Evolutionary conservation across 2,888 invertebrate species (phyloP).

Genomic region (Eilema caniola): DNA sequence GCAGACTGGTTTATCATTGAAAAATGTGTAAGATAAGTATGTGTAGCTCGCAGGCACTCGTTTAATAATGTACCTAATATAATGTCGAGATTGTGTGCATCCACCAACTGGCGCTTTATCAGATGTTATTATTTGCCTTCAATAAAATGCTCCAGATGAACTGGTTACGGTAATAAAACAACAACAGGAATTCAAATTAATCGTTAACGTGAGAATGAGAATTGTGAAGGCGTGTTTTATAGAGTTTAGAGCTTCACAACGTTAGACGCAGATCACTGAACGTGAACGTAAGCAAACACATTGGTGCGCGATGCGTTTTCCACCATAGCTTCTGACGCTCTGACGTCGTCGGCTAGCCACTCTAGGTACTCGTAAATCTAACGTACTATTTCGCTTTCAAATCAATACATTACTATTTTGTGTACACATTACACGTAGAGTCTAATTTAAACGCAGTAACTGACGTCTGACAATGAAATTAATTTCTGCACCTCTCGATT

Average conservation of each 20-base stretch:
- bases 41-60: too few relatives aligned
- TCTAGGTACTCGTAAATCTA: neutral
- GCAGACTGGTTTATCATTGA: too few relatives aligned
- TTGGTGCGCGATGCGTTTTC: conserved; percentile 40
- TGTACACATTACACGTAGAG: neutral
- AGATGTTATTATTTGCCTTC: conserved; percentile 14
- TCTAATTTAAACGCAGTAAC: conserved; percentile 21
- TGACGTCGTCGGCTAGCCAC: conserved; percentile 33
- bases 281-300: conserved; percentile 49
- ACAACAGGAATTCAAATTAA: conserved; percentile 2
- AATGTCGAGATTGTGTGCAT: neutral
- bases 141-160: conserved; percentile 3
- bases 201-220: conserved; percentile 25
- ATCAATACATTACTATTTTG: conserved; percentile 37
- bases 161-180: conserved; percentile 1
- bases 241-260: conserved; percentile 42
- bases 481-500: conserved; percentile 5
- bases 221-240: conserved; percentile 35
- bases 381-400: conserved; percentile 11
- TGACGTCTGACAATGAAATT: conserved; percentile 21
- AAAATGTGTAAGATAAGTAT: too few relatives aligned
- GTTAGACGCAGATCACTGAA: conserved; percentile 46
- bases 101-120: neutral
- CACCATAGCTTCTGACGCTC: conserved; percentile 37
- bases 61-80: neutral